phyloP scores from a whole-genome alignment of 2,113 vertebrate genomes.

The Hypanus sabinus region DNA sequence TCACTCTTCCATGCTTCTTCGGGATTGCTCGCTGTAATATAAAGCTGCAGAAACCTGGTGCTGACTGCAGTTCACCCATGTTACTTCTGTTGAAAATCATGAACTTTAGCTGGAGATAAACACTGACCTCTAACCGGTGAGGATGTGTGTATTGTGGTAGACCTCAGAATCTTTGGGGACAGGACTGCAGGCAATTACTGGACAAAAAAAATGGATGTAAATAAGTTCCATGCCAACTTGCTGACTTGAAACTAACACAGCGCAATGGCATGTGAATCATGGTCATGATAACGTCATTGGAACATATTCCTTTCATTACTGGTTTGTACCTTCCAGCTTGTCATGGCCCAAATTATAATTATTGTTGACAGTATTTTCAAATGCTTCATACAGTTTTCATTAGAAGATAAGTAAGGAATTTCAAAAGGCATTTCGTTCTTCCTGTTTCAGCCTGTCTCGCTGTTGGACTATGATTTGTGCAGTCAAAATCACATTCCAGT shows the following conservation, averaged over 20 bases:
- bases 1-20: not conserved
- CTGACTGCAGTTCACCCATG: not conserved
- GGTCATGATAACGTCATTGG: not conserved
- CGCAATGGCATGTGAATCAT: not conserved
- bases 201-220: not conserved
- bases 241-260: not conserved
- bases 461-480: not conserved
- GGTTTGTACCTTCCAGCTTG: not conserved
- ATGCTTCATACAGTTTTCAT: not conserved
- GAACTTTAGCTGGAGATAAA: not conserved
- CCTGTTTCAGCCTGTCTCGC: not conserved
- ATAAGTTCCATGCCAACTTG: not conserved
- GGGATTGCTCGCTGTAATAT: not conserved
- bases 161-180: not conserved
- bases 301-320: not conserved
- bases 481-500: not conserved
- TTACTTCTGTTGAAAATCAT: not conserved
- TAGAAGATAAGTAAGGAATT: not conserved
- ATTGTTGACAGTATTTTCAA: not conserved
- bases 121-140: not conserved
- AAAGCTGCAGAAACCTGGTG: not conserved
- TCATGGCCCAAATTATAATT: not conserved
- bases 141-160: not conserved
- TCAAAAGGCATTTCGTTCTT: not conserved
- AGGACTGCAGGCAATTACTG: not conserved